Percentiles rank a stretch among this genome's conserved stretches.
phyloP scores from a whole-genome alignment of 2,113 vertebrate genomes.

The Zosterops lateralis region DNA sequence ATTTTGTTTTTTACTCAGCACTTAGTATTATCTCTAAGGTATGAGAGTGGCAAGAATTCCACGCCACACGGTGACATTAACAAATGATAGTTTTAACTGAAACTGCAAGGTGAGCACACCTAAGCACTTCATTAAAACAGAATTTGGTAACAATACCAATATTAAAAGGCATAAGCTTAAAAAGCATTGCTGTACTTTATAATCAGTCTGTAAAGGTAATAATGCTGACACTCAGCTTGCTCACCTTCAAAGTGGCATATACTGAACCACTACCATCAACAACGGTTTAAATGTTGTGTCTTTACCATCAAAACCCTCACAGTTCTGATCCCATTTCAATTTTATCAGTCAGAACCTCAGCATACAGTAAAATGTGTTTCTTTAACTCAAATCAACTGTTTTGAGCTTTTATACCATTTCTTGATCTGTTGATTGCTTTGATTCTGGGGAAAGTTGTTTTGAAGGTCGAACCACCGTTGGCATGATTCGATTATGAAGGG shows the following conservation, averaged over 20 bases:
- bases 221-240: background rate
- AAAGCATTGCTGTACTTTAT: background rate
- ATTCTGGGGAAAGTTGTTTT: conserved; percentile 85
- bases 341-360: background rate
- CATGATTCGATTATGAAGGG: conserved; percentile 95
- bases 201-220: background rate
- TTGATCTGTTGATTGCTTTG: conserved; percentile 72
- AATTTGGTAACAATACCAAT: background rate
- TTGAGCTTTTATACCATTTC: conserved; percentile 82
- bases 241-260: background rate
- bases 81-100: background rate
- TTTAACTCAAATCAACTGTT: background rate
- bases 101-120: background rate
- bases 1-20: background rate
- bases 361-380: background rate
- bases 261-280: background rate
- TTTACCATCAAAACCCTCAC: background rate
- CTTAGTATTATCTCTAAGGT: background rate
- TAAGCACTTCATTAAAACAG: background rate
- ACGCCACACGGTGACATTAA: fast-evolving
- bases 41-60: background rate
- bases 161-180: background rate
- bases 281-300: background rate
- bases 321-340: background rate
- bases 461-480: conserved; percentile 94